phyloP scores from a whole-genome alignment of 2,113 vertebrate genomes.

The Haemorhous mexicanus region DNA sequence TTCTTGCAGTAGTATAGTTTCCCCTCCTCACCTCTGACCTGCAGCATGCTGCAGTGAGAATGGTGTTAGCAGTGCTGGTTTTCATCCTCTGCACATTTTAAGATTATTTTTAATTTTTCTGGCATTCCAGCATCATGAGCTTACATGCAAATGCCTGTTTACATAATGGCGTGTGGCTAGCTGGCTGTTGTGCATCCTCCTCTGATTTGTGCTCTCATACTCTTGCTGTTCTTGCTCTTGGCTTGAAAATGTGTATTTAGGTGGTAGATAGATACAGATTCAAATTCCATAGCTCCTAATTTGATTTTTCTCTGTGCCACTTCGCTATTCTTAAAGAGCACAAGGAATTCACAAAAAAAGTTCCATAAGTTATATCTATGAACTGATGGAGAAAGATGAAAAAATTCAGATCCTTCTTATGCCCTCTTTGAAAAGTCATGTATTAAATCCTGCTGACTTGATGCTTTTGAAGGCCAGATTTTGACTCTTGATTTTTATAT shows the following conservation, averaged over 20 bases:
- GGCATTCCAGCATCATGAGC: not conserved
- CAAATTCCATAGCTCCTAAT: not conserved
- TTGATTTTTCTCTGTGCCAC: not conserved
- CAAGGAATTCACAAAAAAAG: not conserved
- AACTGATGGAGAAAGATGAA: not conserved
- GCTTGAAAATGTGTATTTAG: not conserved
- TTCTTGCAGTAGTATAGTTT: not conserved
- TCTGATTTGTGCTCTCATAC: not conserved
- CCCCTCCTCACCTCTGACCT: not conserved
- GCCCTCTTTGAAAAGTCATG: not conserved
- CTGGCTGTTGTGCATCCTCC: not conserved
- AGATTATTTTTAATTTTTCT: not conserved
- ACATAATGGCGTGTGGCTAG: accelerated
- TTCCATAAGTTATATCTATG: not conserved
- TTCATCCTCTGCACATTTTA: not conserved
- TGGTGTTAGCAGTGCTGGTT: not conserved
- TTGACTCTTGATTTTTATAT: not conserved
- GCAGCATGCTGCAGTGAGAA: not conserved
- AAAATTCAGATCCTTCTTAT: not conserved
- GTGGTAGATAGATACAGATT: not conserved
- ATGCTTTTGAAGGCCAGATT: not conserved
- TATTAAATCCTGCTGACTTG: not conserved
- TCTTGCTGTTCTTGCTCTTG: not conserved
- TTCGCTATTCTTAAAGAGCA: not conserved
- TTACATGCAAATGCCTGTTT: not conserved